Base-by-base conservation (phyloP, 2,797 vertebrate genomes). In the Fistularia tabacaria region DNA sequence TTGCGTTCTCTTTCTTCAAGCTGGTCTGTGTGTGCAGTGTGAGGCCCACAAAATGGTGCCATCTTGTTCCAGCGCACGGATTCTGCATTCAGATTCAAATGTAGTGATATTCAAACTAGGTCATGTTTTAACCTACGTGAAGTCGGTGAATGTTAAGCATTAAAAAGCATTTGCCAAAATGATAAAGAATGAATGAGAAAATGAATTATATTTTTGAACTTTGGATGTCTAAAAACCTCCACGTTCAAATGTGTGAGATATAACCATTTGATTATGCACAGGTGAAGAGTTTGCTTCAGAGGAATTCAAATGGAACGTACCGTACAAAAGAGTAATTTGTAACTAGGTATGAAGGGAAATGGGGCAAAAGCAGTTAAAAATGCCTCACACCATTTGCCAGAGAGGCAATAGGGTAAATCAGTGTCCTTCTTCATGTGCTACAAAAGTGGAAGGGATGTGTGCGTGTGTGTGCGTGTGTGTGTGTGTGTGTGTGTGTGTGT, bases 201-300 rank as follows among this genome's bases (percentile, higher is more conserved):
- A 59, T 51, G 56, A 38, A 57, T 51, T 49, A 38, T 3, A 65
- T 60, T 59, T 68, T 58, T 56, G 46, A 56, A 65, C 58, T 59
- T 68, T 58, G 55, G 46, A 56, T 52, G 62, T 63, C 61, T 73
- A 64, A 39, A 68, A 64, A 63, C 56, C 49, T 76, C 72, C 55
- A 15, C 25, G 68, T 49, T 59, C 37, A 74, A 62, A 78, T 51
- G 37, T 50, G 56, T 38, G 7, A 53, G 45, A 74, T 57, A 49
- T 8, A 64, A 56, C 13, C 71, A 45, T 78, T 69, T 70, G 71
- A 77, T 71, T 69, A 59, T 12, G 10, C 43, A 38, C 43, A 46
- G 10, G 38, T 44, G 43, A 38, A 38, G 50, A 57, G 36, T 61
- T 57, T 48, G 36, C 46, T 57, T 69, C 39, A 57, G 57, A 62